phyloP scores from a whole-genome alignment of 2,797 vertebrate species.

The Ispidina lecontei region DNA sequence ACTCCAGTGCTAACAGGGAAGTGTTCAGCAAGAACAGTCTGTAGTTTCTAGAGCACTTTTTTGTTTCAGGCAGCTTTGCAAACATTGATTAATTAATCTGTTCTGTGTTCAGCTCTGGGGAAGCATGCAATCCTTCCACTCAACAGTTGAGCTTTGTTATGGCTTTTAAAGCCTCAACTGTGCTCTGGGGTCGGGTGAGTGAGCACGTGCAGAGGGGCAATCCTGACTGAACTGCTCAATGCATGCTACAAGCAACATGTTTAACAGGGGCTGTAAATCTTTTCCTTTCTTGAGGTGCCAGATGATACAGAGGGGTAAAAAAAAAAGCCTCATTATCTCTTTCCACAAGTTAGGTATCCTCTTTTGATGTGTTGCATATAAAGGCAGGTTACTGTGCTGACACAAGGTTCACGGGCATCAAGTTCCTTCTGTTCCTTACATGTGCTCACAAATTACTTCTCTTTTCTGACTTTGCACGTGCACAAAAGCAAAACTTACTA shows the following conservation, averaged over 20 bases:
- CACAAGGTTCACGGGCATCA: background rate
- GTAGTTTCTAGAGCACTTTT: background rate
- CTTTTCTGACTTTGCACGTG: background rate
- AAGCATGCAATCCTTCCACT: background rate
- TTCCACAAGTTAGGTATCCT: background rate
- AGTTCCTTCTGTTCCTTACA: background rate
- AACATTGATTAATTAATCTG: slow-evolving; percentile 12
- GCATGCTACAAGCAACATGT: background rate
- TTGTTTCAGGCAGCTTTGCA: background rate
- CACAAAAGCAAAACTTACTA: background rate
- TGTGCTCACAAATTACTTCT: background rate
- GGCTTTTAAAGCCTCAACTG: background rate
- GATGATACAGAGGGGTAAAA: background rate
- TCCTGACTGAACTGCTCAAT: background rate
- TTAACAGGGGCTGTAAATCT: background rate
- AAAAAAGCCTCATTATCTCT: background rate
- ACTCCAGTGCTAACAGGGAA: background rate
- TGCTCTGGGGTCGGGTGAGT: background rate
- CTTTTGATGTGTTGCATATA: background rate
- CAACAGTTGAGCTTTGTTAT: background rate
- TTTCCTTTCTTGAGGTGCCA: background rate
- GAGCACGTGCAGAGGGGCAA: background rate
- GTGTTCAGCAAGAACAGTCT: background rate
- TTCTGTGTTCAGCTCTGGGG: background rate
- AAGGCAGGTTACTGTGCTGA: background rate